Evolutionary conservation across 2,888 invertebrate species (phyloP), one percentile per base, ranked within the genome.

Genomic region (Aphrophora alni): DNA sequence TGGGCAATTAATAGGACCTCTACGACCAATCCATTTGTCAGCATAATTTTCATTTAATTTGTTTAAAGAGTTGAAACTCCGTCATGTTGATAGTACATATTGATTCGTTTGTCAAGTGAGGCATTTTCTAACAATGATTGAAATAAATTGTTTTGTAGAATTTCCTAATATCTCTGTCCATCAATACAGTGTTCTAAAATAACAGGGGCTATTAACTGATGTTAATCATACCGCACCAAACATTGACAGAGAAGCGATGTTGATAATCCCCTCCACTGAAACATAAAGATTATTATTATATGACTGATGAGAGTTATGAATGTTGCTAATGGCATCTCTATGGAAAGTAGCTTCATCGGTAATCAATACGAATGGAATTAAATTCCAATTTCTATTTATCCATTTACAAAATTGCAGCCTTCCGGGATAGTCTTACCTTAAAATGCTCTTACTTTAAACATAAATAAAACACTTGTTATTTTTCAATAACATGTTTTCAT

Each of bases 291-390:
- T 70, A 21, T 21, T 10, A n/a, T n/a, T n/a, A n/a, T n/a, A n/a
- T n/a, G 5, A 59, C 26, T 24, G 26, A 24, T 24, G 70, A 24
- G 14, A 10, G 12, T n/a, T 14, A 21, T 8, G 21, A 24, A 2
- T 70, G 70, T 70, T n/a, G n/a, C n/a, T 70, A 70, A 70, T 70
- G 24, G n/a, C 25, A 70, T 24, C 21, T 21, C 25, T 70, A 70
- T 70, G 17, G 70, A 70, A 70, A 4, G 70, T 70, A 70, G 70
- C 70, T 70, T 70, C 70, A 70, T 70, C 70, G 21, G 70, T 70
- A 8, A 70, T n/a, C 70, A 70, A 24, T 1, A 70, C 21, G 70
- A 70, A 70, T 70, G 17, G 70, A 70, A 70, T 24, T 24, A 24
- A 70, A 70, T 24, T 70, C 3, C 70, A 8, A 70, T 70, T 70